Base-by-base conservation (phyloP, 2,797 vertebrate species). In the Florisuga fusca region DNA sequence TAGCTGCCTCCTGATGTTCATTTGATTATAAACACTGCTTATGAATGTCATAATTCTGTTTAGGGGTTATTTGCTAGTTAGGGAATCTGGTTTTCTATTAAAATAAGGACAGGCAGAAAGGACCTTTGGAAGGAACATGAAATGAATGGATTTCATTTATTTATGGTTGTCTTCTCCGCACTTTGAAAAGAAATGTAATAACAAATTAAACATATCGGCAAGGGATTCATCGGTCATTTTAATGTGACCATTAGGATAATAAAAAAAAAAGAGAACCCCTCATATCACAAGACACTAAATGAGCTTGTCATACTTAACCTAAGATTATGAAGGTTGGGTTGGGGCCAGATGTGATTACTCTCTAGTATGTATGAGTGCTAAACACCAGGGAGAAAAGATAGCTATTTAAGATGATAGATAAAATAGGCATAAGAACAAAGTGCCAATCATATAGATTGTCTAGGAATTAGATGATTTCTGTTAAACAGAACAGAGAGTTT, bases 1-100 rank as follows among this genome's bases (percentile, higher is more conserved):
- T 34, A 84, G 58, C 73, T 81, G 73, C 38, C 62, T 95, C 16
- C 50, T 84, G 58, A 75, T 87, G 41, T 72, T 91, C 26, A 59
- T 87, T 66, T 84, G 89, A 74, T 94, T 93, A 83, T 80, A 92
- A 84, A 43, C 66, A 75, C 67, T 72, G 43, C 3, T 91, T 74
- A 85, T 64, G 64, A 87, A 91, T 58, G 61, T 34, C n/a, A 41
- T 85, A 87, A 89, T 61, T 80, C 46, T 12, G 6, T 84, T 84
- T 51, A 78, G 59, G 55, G 22, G 41, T 80, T 94, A 90, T 94
- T 77, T 69, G 34, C 38, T 72, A 85, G 50, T 90, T 86, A 78
- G 20, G 20, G 57, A 84, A 87, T 85, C 57, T 31, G 5, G 10
- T 50, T 68, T 92, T 78, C 61, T 80, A 64, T 72, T 79, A 71